Evolutionary conservation across 2,888 invertebrate genomes (phyloP), one percentile per base, ranked within the genome.

Genomic region (Melanchra persicariae): DNA sequence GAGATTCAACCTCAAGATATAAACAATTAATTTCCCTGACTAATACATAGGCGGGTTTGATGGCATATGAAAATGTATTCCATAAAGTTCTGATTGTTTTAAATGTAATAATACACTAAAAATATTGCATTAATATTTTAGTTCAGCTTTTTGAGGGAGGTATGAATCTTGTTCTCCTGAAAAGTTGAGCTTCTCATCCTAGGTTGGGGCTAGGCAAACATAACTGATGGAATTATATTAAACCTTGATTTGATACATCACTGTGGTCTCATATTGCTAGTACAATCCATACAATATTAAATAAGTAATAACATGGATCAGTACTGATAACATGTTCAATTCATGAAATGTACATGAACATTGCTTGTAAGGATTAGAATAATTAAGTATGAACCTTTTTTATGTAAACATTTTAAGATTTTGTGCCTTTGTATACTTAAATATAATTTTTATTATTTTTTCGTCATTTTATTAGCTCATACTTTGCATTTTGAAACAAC

Each of bases 391-490:
- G 24, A 52, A 37, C 15, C 24, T 15, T 61, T 72, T 43, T 22
- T 63, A 63, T 26, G 43, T 52, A 26, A 45, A 52, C 34, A 52
- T 34, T 52, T 34, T 66, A 74, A 61, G 40, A 63, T 65, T 45
- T 30, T 54, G 66, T 79, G 81, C 73, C 81, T 80, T 49, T 55
- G 51, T 30, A 74, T 57, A n/a, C n/a, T n/a, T n/a, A 77, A 83
- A 70, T 77, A 70, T 30, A 70, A 24, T 49, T 43, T 47, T 68
- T 15, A 22, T 26, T 43, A 43, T 22, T 37, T 30, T 17, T n/a
- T 12, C 30, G 63, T 84, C 34, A 83, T 66, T 81, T 71, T 57
- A 79, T 52, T 54, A 70, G 24, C 17, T 77, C 63, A 26, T 82
- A 80, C 24, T 68, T 67, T 4, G 82, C 79, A 52, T 60, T 47